Evolutionary conservation across 2,888 invertebrate genomes (phyloP), one percentile per base, ranked within the genome.

Genomic region (Drosophila pseudotakahashii): DNA sequence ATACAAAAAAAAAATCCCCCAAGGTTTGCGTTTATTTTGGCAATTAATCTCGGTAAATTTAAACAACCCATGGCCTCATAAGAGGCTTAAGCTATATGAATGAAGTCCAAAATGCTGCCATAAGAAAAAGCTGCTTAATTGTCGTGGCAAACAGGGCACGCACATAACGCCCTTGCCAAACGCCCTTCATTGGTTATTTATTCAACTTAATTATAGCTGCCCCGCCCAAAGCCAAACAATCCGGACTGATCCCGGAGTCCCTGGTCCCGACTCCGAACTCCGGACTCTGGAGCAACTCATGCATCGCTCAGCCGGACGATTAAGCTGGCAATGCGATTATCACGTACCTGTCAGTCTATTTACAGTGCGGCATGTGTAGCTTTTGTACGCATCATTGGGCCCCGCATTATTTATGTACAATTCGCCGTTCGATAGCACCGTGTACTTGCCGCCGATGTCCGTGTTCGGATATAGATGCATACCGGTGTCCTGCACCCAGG

Each of bases 401-500:
- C 95, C 95, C 71, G 96, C 96, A 82, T 95, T 94, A 91, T 95
- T 95, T 91, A 97, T 95, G 93, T 97, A 96, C 76, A 98, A 93
- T 80, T 97, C 96, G 14, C 97, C 97, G 89, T 96, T 96, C 79
- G 95, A 94, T 73, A 97, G 93, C 54, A 96, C 94, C 78, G 95
- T 95, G 92, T 96, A 96, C 91, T 96, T 96, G 68, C 94, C 95
- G 92, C 94, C 95, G 84, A 95, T 95, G 90, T 95, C 95, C 44
- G 95, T 95, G 85, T 95, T 95, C 39, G 95, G 95, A 91, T 95
- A 96, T 88, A 97, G 95, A 92, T 95, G 96, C 93, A 96, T 94
- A 81, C 94, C 94, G 62, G 95, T 95, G 83, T 97, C 96, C 91
- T 96, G 96, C 75, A 97, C 94, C 98, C 98, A 98, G 58, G 97